Base-by-base conservation (phyloP, 2,113 vertebrate species). In the Myotis yumanensis region DNA sequence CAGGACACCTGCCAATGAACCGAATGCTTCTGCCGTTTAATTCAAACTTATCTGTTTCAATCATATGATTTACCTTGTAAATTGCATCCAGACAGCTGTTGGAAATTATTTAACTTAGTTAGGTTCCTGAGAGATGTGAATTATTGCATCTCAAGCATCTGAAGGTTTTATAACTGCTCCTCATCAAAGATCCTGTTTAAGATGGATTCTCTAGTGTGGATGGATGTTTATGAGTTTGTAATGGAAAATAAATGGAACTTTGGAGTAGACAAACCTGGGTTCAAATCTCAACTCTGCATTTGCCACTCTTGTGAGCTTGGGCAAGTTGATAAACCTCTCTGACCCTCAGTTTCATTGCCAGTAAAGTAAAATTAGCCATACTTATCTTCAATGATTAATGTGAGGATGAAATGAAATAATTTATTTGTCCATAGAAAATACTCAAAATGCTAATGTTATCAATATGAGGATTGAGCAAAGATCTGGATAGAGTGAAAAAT, bases 61-160 rank as follows among this genome's bases (percentile, higher is more conserved):
- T 94, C 48, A 92, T 37, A 87, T n/a, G 40, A 85, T 48, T 64
- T 92, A 91, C 48, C 62, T 85, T 90, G 72, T 82, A 95, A 95
- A 97, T 83, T 90, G 40, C 40, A 89, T 79, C 82, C 62, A 68
- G 57, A 86, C 16, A 92, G 66, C 71, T 93, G 48, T 82, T 81
- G 87, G 25, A 84, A 84, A 87, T 77, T 87, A 68, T 80, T 87
- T 92, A 69, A 85, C 30, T 52, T 68, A 71, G 40, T 52, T 68
- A 71, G 40, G 43, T 84, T 93, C 32, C 83, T 76, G 40, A 87
- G 59, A 72, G n/a, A 54, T 4, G 79, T 89, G 72, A 80, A 32
- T 81, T 76, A 25, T 54, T 79, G 48, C 80, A 89, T 93, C 48
- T 73, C 40, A 86, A 57, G 18, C 57, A 86, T 73, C 69, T 90